These are phyloP conservation scores for Oceanites oceanicus DNA, from an alignment of 2,113 vertebrate species.

Conservation along the genomic window DNA sequence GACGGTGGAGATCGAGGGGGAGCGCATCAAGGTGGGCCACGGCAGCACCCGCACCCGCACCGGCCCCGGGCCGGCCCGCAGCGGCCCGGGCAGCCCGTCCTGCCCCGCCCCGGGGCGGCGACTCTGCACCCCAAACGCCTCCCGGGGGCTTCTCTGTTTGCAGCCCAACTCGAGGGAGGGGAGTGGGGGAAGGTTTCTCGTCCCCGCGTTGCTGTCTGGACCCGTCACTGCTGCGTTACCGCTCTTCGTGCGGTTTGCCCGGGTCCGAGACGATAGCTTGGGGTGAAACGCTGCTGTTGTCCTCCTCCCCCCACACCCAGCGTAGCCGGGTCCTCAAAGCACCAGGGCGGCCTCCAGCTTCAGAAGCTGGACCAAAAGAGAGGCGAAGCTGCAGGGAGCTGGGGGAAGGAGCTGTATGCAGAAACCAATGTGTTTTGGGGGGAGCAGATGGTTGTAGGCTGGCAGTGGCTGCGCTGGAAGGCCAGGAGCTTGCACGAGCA, in stretches of 20 bases:
- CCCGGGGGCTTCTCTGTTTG: neutral
- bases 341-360: neutral
- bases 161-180: neutral
- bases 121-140: neutral
- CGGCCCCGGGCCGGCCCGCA: neutral
- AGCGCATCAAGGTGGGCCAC: slow-evolving; percentile 90
- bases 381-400: neutral
- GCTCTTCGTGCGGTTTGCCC: accelerated
- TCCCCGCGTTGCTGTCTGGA: no score
- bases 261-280: neutral
- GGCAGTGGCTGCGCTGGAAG: neutral
- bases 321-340: neutral
- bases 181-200: neutral
- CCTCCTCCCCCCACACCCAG: accelerated
- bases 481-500: neutral
- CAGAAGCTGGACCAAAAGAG: neutral
- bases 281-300: neutral
- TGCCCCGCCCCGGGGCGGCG: neutral
- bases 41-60: neutral
- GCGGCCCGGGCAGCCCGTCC: neutral
- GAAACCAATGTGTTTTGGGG: accelerated
- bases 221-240: neutral
- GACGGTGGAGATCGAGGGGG: slow-evolving; percentile 93
- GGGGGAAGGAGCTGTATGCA: neutral
- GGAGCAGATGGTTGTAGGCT: neutral